A percentile compares a stretch with the other conserved stretches of the same genome.
Evolutionary conservation across 2,797 vertebrate species (phyloP).

Genomic region (Tenualosa ilisha): DNA sequence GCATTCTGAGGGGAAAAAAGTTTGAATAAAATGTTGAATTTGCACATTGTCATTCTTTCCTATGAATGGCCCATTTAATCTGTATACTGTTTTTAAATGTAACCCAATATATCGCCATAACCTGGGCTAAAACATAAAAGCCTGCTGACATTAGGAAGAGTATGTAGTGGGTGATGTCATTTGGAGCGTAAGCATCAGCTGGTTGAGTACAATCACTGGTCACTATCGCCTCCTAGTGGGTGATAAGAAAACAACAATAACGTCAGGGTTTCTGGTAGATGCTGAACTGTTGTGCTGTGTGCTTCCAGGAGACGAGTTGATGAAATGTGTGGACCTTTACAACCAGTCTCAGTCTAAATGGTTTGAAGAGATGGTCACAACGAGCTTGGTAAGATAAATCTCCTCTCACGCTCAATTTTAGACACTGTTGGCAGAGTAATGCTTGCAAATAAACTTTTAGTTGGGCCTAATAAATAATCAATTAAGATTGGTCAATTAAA

Average conservation of each 20-base stretch:
- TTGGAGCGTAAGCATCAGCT: neutral
- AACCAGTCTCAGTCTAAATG: constrained; percentile 98
- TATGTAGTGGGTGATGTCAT: neutral
- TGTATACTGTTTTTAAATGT: neutral
- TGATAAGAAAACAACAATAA: neutral
- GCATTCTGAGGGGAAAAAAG: neutral
- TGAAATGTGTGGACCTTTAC: constrained; percentile 96
- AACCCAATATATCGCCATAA: neutral
- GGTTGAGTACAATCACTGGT: neutral
- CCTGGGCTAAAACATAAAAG: neutral
- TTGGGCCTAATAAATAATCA: neutral
- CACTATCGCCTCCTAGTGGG: neutral
- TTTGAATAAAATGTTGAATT: neutral
- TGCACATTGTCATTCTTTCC: neutral
- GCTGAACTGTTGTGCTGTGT: neutral
- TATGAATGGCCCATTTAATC: neutral
- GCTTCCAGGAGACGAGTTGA: constrained; percentile 90
- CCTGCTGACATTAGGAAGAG: neutral
- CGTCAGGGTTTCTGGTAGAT: neutral
- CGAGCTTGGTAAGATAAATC: constrained; percentile 83
- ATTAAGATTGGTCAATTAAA: neutral
- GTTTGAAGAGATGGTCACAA: constrained; percentile 99
- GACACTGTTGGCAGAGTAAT: neutral
- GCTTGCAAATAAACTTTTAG: neutral
- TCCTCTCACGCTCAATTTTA: neutral